These are phyloP conservation scores for Rhodeus uyekii DNA, from an alignment of 2,797 vertebrate genomes.

Conservation along the genomic window DNA sequence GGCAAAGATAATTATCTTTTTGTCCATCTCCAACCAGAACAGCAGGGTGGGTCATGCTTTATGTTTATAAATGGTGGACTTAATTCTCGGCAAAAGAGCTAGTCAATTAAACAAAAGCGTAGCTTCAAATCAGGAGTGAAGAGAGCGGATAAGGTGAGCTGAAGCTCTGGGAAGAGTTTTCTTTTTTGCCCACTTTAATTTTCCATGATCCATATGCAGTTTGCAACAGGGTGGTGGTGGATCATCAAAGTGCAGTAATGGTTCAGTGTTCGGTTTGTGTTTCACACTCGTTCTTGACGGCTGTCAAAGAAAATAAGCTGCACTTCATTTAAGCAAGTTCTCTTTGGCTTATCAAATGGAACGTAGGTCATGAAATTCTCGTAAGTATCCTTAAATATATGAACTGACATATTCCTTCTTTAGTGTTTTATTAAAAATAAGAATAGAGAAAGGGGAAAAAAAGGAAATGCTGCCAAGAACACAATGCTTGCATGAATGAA, in stretches of 20 bases:
- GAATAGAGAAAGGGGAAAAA: background rate
- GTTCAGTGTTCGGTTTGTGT: background rate
- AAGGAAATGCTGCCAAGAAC: background rate
- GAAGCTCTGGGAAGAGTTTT: slow-evolving; percentile 21
- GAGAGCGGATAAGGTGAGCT: slow-evolving; percentile 10
- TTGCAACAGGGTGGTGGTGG: slow-evolving; percentile 24
- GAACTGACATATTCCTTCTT: slow-evolving; percentile 3
- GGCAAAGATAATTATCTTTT: slow-evolving; percentile 37
- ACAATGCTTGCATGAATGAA: background rate
- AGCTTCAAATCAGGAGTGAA: slow-evolving; percentile 6
- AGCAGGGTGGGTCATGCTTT: background rate
- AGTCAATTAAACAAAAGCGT: slow-evolving; percentile 15
- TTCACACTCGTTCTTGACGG: background rate
- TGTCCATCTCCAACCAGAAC: slow-evolving; percentile 4
- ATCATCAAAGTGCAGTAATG: slow-evolving; percentile 35
- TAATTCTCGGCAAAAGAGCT: slow-evolving; percentile 20
- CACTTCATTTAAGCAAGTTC: background rate
- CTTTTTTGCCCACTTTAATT: slow-evolving; percentile 31
- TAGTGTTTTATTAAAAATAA: slow-evolving; percentile 19
- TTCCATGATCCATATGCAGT: slow-evolving; percentile 37
- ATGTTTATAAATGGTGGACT: slow-evolving; percentile 14
- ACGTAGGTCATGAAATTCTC: background rate
- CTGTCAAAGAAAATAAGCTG: slow-evolving; percentile 17
- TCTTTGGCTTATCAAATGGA: background rate
- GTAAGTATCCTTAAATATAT: background rate